A percentile compares a stretch with the other conserved stretches of the same genome.
Conservation (phyloP, 2,113 vertebrate genomes). For the Eurystomus gularis region DNA sequence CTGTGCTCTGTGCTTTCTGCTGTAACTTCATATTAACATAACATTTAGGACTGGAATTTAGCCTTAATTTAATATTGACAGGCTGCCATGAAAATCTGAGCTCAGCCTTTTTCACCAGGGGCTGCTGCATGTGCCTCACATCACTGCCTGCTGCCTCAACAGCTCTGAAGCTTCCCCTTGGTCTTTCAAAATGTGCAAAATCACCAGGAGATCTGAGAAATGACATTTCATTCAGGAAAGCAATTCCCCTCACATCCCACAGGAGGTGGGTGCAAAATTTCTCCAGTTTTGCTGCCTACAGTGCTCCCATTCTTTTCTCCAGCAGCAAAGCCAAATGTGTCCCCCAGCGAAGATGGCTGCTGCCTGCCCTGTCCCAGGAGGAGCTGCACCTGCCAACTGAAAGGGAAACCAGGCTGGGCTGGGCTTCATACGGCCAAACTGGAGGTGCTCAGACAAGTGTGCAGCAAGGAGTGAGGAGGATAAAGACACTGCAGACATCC, state of each 20-base stretch:
- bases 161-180: neutral
- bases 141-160: neutral
- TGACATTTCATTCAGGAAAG: neutral
- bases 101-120: neutral
- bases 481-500: conserved; percentile 1
- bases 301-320: neutral
- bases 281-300: neutral
- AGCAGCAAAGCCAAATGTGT: neutral
- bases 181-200: neutral
- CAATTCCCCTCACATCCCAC: neutral
- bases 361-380: neutral
- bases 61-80: conserved; percentile 40
- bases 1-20: conserved; percentile 8
- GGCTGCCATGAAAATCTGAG: neutral
- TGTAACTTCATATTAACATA: conserved; percentile 18
- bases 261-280: neutral
- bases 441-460: neutral
- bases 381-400: neutral
- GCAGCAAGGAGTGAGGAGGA: neutral
- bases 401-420: neutral
- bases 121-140: neutral
- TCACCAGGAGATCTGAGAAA: neutral
- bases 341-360: neutral
- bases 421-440: neutral
- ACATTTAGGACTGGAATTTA: conserved; percentile 39